These are phyloP conservation scores for Equus quagga DNA, from an alignment of 2,113 vertebrate species.

Conservation along the genomic window DNA sequence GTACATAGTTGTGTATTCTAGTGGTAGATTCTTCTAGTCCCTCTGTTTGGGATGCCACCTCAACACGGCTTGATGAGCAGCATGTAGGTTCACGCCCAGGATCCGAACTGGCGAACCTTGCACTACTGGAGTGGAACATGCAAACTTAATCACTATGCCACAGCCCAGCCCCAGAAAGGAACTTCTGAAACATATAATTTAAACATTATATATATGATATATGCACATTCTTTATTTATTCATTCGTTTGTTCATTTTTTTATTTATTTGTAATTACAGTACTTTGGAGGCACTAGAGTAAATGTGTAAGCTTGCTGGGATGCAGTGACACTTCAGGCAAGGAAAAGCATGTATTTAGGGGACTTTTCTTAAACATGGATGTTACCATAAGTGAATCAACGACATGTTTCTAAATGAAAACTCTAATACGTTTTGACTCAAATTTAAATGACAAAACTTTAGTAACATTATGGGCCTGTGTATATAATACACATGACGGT, in stretches of 20 bases:
- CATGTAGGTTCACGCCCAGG: too few relatives aligned
- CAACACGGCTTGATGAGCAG: too few relatives aligned
- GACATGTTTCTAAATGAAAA: background rate
- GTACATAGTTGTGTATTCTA: too few relatives aligned
- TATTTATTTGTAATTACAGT: background rate
- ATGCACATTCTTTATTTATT: too few relatives aligned
- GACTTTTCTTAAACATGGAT: background rate
- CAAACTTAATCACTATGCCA: too few relatives aligned
- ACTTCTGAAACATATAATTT: background rate
- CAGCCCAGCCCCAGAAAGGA: background rate
- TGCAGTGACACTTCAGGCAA: background rate
- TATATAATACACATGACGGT: background rate
- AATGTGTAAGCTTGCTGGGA: background rate
- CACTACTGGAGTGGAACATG: too few relatives aligned
- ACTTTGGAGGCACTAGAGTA: background rate
- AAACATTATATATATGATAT: background rate
- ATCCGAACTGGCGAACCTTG: too few relatives aligned
- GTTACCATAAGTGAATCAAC: background rate
- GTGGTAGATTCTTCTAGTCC: too few relatives aligned
- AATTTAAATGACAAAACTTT: conserved; percentile 39
- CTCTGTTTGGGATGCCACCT: too few relatives aligned
- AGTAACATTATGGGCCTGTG: background rate
- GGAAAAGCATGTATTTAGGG: background rate
- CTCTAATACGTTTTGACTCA: background rate
- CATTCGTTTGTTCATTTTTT: background rate